Conservation (phyloP, 1,140 invertebrate species). For the Camponotus vicinus region DNA sequence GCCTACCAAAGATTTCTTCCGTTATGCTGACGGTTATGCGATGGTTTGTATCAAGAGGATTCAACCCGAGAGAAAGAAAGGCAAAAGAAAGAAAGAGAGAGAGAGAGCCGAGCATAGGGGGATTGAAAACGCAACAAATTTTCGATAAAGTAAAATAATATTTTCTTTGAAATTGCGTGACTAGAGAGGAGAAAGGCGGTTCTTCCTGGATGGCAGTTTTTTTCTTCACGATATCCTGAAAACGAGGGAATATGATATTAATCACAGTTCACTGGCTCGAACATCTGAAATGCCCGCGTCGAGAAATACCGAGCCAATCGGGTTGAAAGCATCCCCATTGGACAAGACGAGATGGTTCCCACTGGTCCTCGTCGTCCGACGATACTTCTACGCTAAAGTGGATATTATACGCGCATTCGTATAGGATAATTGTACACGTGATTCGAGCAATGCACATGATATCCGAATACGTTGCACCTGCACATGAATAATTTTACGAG, state of each 20-base stretch:
- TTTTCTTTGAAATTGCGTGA: conserved; percentile 62
- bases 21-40: conserved; percentile 21
- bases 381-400: conserved; percentile 52
- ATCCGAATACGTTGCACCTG: neutral
- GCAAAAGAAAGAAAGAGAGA: neutral
- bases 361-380: conserved; percentile 57
- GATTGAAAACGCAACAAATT: neutral
- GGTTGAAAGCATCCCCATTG: conserved; percentile 78
- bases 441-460: neutral
- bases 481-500: neutral
- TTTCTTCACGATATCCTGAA: conserved; percentile 32
- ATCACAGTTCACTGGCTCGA: conserved; percentile 75
- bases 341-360: conserved; percentile 64
- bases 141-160: conserved; percentile 59
- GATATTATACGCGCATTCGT: conserved; percentile 47
- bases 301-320: conserved; percentile 76
- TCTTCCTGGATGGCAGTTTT: conserved; percentile 8
- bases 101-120: neutral
- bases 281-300: conserved; percentile 70
- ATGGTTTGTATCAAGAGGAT: neutral
- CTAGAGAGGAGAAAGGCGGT: neutral
- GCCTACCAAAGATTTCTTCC: conserved; percentile 14
- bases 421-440: conserved; percentile 13
- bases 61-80: neutral
- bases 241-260: conserved; percentile 74